Conservation (phyloP, 2,888 invertebrate genomes). For the Clostera curtula region DNA sequence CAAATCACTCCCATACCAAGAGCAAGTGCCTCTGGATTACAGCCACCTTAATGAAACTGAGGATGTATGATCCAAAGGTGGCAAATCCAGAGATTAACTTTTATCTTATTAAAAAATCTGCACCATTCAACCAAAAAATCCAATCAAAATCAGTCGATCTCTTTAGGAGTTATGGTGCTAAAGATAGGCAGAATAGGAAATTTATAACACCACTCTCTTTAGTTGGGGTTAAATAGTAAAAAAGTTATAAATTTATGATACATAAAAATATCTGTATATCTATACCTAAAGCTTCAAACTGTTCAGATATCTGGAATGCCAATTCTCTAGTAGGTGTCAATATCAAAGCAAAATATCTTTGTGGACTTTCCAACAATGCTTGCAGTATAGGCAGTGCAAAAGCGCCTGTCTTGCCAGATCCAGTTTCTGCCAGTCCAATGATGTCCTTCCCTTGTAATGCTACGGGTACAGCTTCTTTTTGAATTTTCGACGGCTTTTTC, state of each 20-base stretch:
- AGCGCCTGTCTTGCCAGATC: constrained; percentile 98
- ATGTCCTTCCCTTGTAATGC: constrained; percentile 88
- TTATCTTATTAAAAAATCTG: too few relatives aligned
- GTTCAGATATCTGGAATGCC: constrained; percentile 98
- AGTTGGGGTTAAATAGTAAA: too few relatives aligned
- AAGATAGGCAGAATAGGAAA: neutral
- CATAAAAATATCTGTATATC: constrained; percentile 2
- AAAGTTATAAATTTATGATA: too few relatives aligned
- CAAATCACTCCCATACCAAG: too few relatives aligned
- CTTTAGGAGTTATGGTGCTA: neutral
- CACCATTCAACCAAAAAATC: too few relatives aligned
- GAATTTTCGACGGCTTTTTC: constrained; percentile 96
- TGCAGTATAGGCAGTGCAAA: constrained; percentile 98
- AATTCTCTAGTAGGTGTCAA: constrained; percentile 98
- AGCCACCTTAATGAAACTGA: too few relatives aligned
- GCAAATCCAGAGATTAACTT: too few relatives aligned
- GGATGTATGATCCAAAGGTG: too few relatives aligned
- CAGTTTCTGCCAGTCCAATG: constrained; percentile 83
- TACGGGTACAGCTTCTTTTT: constrained; percentile 93
- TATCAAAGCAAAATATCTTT: constrained; percentile 93
- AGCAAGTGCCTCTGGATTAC: too few relatives aligned
- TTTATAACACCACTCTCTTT: too few relatives aligned
- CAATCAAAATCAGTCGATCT: too few relatives aligned
- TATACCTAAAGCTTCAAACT: constrained; percentile 95
- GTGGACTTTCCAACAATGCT: constrained; percentile 90